These are phyloP conservation scores for Eupithecia vulgata DNA, from an alignment of 2,888 invertebrate species.

Conservation along the genomic window DNA sequence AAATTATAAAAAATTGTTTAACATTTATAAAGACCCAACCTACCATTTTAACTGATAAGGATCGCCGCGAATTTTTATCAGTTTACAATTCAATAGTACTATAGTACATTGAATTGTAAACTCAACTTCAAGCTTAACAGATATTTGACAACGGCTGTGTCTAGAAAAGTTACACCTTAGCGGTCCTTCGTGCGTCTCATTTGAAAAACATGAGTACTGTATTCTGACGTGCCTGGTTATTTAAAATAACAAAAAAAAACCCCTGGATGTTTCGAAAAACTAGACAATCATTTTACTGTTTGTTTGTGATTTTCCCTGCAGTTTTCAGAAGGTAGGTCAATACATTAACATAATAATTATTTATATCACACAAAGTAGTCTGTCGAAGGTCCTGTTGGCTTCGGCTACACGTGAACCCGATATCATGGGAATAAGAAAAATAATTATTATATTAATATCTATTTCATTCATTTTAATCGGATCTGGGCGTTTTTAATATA, in stretches of 20 bases:
- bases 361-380: too few species aligned
- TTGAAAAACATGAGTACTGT: neutral
- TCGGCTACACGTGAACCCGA: too few species aligned
- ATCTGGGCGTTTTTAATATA: too few species aligned
- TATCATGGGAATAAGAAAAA: too few species aligned
- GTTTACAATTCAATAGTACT: neutral
- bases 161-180: neutral
- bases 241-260: neutral
- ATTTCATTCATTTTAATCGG: too few species aligned
- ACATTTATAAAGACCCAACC: neutral
- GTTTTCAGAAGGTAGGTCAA: neutral
- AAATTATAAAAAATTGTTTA: neutral
- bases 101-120: too few species aligned
- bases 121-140: neutral
- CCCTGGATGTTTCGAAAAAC: neutral
- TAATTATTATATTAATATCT: too few species aligned
- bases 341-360: neutral
- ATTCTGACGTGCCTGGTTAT: neutral
- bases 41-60: neutral
- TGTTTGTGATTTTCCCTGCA: neutral
- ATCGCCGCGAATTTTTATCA: neutral
- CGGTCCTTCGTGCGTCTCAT: neutral
- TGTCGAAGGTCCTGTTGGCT: too few species aligned
- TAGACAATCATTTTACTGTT: neutral
- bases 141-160: neutral